Base-by-base conservation (phyloP, 2,888 invertebrate species). In the Dorcus hopei region DNA sequence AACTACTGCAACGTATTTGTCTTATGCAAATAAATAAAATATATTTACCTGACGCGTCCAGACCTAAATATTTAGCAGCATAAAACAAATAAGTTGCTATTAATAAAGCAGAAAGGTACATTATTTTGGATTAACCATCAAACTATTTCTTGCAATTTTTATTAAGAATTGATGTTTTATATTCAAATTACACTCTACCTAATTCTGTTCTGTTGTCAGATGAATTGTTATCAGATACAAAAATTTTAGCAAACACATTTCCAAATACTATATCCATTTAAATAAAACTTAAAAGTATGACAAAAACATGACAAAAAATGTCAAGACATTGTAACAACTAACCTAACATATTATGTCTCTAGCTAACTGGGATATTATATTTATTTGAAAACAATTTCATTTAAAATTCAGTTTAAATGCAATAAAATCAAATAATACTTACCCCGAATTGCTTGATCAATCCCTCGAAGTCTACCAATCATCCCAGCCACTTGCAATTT, bases 401-500 rank as follows among this genome's bases (percentile, higher is more conserved):
- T 33, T 33, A 33, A 33, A 33, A 6, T 6, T 33, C 26, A 26
- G 2, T 26, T 26, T 26, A 26, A 14, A 14, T 14, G 14, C 14
- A 14, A 14, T 14, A 14, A 26, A 4, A 26, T 26, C 26, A 26
- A 26, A 45, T 45, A 45, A 19, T 48, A 76, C 81, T 77, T 72
- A 89, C 90, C 86, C 79, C 87, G 86, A 26, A 93, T 79, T 9
- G 90, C 90, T 14, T 84, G 80, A 76, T 93, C 91, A 73, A 94
- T 85, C 58, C 91, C 93, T 52, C 85, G 85, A 57, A 93, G 79
- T 70, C 90, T 83, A 38, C 90, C 90, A 45, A 91, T 80, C 78
- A 91, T 86, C 0, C 83, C 82, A 4, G 90, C 88, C 51, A 93
- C 80, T 72, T 92, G 87, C 42, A 82, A 79, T 74, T 91, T 87